Conservation (phyloP, 92 coral and sea anemone species). For the Metridium senile region DNA sequence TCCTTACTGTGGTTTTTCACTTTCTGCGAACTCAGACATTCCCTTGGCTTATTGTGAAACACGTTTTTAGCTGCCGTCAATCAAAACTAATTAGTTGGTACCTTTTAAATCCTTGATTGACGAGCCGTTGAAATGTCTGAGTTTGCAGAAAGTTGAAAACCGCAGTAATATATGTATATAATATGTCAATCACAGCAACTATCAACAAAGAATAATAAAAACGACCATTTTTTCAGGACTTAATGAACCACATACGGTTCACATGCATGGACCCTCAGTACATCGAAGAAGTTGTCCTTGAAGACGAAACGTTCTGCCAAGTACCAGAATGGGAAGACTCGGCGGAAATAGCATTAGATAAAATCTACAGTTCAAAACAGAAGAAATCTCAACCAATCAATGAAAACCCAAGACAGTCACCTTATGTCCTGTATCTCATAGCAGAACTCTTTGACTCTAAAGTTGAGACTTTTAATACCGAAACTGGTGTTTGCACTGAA, state of each 20-base stretch:
- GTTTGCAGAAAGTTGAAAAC: too few species aligned
- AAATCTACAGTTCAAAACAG: constrained; percentile 18
- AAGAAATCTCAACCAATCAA: constrained; percentile 13
- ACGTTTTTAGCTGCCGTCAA: too few species aligned
- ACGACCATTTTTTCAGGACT: constrained; percentile 51
- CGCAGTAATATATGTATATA: too few species aligned
- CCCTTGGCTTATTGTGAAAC: too few species aligned
- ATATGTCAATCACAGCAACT: too few species aligned
- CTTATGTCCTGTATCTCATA: constrained; percentile 69
- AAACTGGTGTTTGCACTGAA: constrained; percentile 56
- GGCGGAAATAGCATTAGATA: constrained; percentile 44
- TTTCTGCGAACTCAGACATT: too few species aligned
- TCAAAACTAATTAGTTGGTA: too few species aligned
- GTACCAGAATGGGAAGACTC: constrained; percentile 59
- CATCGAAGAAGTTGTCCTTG: constrained; percentile 45
- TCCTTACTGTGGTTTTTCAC: too few species aligned
- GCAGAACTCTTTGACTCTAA: constrained; percentile 61
- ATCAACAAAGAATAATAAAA: too few species aligned
- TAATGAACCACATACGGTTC: constrained; percentile 64
- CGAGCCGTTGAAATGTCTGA: too few species aligned
- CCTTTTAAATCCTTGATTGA: too few species aligned
- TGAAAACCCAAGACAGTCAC: constrained; percentile 64
- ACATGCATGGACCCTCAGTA: constrained; percentile 49
- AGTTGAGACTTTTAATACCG: constrained; percentile 67
- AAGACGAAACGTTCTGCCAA: constrained; percentile 46